Evolutionary conservation across 1,140 invertebrate species (phyloP).

Genomic region (Lasioglossum baleicum): DNA sequence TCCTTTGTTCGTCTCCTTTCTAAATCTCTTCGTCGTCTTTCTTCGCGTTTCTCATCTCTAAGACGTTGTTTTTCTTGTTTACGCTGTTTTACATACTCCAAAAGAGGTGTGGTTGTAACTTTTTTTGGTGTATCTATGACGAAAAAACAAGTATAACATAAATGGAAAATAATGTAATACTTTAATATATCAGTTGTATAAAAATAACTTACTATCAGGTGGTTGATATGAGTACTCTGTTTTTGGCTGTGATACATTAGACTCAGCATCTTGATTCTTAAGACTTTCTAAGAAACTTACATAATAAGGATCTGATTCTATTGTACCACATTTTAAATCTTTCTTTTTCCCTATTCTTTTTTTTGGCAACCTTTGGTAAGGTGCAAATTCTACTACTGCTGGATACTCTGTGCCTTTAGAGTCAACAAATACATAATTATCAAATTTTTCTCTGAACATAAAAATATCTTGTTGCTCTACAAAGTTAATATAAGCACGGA

Average conservation of each 20-base stretch:
- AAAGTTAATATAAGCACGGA: slow-evolving; percentile 94
- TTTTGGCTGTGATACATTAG: slow-evolving; percentile 84
- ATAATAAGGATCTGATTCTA: slow-evolving; percentile 92
- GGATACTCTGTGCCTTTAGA: slow-evolving; percentile 94
- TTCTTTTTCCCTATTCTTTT: slow-evolving; percentile 86
- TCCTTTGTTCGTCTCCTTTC: slow-evolving; percentile 80
- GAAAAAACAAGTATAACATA: background rate
- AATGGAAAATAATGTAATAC: too few relatives aligned
- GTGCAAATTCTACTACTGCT: slow-evolving; percentile 96
- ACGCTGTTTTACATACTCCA: slow-evolving; percentile 92
- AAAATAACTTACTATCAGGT: slow-evolving; percentile 79
- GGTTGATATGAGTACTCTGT: slow-evolving; percentile 86
- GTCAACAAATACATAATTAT: slow-evolving; percentile 97
- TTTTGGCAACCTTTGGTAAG: slow-evolving; percentile 95
- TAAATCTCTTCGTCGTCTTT: slow-evolving; percentile 83
- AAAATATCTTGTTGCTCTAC: slow-evolving; percentile 85
- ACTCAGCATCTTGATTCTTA: slow-evolving; percentile 82
- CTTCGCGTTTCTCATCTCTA: slow-evolving; percentile 86
- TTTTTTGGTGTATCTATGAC: slow-evolving; percentile 80
- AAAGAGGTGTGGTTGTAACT: slow-evolving; percentile 89
- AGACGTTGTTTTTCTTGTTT: slow-evolving; percentile 84
- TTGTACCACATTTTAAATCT: slow-evolving; percentile 92
- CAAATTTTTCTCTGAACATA: slow-evolving; percentile 95
- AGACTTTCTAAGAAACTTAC: slow-evolving; percentile 90
- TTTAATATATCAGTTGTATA: too few relatives aligned